These are phyloP conservation scores for Gortyna flavago DNA, from an alignment of 2,888 invertebrate genomes.

Conservation along the genomic window DNA sequence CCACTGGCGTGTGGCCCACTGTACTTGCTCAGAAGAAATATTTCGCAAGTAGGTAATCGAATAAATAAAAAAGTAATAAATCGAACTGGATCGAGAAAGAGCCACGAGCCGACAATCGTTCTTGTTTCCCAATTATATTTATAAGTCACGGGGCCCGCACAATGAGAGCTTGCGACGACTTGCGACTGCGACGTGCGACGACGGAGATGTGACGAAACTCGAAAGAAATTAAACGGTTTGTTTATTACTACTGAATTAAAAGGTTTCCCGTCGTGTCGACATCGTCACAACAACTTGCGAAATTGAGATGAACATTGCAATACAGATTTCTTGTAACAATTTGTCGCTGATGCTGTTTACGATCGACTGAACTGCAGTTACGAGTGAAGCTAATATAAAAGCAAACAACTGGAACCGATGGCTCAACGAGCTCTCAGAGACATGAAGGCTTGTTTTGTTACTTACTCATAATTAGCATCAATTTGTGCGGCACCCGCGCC, in stretches of 20 bases:
- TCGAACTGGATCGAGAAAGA: background rate
- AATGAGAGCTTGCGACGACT: background rate
- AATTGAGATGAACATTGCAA: background rate
- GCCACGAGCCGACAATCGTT: background rate
- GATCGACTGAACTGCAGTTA: background rate
- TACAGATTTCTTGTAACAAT: background rate
- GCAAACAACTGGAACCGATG: background rate
- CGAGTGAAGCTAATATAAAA: too few relatives aligned
- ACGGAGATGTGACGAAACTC: background rate
- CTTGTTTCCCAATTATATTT: background rate
- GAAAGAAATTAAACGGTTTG: background rate
- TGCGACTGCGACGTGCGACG: background rate
- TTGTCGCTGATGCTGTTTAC: background rate
- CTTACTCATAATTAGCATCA: too few relatives aligned
- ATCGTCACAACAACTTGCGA: background rate
- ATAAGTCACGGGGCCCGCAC: background rate
- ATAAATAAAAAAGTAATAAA: background rate
- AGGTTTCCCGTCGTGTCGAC: background rate
- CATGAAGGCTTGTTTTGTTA: background rate
- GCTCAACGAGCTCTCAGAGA: background rate
- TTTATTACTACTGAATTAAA: background rate
- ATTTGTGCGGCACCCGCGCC: background rate
- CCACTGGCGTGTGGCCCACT: background rate
- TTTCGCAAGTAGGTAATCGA: background rate
- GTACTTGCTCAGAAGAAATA: background rate